phyloP scores from a whole-genome alignment of 2,888 invertebrate species.

The Augochlorella aurata region DNA sequence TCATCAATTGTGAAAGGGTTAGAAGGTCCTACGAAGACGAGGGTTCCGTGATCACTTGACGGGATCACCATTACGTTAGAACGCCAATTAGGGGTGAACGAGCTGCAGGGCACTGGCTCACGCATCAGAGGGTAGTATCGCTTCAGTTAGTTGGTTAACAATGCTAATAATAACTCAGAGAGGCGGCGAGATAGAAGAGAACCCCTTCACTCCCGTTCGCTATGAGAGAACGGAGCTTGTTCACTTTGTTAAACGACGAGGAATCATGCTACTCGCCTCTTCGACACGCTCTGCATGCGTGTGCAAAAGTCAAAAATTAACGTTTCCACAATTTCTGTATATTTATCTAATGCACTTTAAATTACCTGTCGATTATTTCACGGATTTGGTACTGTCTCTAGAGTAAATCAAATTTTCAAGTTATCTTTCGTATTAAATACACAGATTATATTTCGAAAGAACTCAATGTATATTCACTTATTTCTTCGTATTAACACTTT shows the following conservation, averaged over 20 bases:
- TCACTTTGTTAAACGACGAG: slow-evolving; percentile 26
- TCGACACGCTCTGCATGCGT: not conserved
- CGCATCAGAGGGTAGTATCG: slow-evolving; percentile 72
- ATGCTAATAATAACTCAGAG: slow-evolving; percentile 80
- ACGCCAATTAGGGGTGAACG: slow-evolving; percentile 74
- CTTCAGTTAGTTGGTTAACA: slow-evolving; percentile 79
- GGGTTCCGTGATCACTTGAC: slow-evolving; percentile 72
- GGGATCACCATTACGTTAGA: slow-evolving; percentile 72
- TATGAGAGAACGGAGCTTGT: slow-evolving; percentile 39
- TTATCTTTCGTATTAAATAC: too few relatives aligned
- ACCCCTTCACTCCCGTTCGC: slow-evolving; percentile 61
- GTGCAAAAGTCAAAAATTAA: not conserved
- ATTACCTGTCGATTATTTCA: not conserved
- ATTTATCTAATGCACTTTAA: not conserved
- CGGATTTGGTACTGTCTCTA: not conserved
- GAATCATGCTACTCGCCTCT: slow-evolving; percentile 7
- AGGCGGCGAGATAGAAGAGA: slow-evolving; percentile 58
- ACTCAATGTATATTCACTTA: too few relatives aligned
- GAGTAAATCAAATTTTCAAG: not conserved
- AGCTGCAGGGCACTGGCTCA: slow-evolving; percentile 69
- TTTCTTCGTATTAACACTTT: too few relatives aligned
- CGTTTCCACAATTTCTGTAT: not conserved
- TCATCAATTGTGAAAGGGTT: slow-evolving; percentile 68
- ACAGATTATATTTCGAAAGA: too few relatives aligned
- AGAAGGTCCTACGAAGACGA: slow-evolving; percentile 59